Base-by-base conservation (phyloP, 2,888 invertebrate species). In the Ceratothoa steindachneri region DNA sequence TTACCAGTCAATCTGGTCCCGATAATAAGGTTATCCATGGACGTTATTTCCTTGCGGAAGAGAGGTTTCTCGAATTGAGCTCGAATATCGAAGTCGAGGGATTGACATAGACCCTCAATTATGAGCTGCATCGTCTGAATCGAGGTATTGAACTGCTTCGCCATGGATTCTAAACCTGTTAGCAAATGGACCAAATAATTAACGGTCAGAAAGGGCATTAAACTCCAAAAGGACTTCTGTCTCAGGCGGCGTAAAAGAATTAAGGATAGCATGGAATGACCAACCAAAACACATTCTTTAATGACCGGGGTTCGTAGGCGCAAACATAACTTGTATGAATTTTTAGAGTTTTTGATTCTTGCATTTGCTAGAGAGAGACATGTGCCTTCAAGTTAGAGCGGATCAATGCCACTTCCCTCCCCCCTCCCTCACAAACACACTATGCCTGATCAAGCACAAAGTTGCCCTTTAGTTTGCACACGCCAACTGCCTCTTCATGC, bases 61-160 rank as follows among this genome's bases (percentile, higher is more conserved):
- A 95, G 85, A 0, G 93, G 93, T 79, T 88, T 86, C 67, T 88
- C 87, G 80, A 86, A 85, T 67, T 87, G 86, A 12, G 87, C 87
- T 75, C 94, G 88, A 80, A 92, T 88, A 84, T 95, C 95, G 82
- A 91, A 90, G 78, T 90, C 88, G 2, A 89, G 85, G 24, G 89
- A 88, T 83, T 89, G 89, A 66, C 87, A 87, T 72, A 95, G 87
- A 0, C 91, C 91, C 77, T 90, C 90, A n/a, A 91, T 83, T 29
- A 93, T 91, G 1, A 91, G 85, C 64, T 89, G 87, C 67, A 90
- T 83, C 15, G 90, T 90, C 76, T 89, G 88, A 30, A 87, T 85
- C 27, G 89, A 89, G 0, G 89, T 87, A 1, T 86, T 84, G 22
- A 91, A 86, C 68, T 88, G 86, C 15, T 83, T 81, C 0, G 87